Evolutionary conservation across 2,888 invertebrate species (phyloP).

Genomic region (Amblyjoppa fuscipennis): DNA sequence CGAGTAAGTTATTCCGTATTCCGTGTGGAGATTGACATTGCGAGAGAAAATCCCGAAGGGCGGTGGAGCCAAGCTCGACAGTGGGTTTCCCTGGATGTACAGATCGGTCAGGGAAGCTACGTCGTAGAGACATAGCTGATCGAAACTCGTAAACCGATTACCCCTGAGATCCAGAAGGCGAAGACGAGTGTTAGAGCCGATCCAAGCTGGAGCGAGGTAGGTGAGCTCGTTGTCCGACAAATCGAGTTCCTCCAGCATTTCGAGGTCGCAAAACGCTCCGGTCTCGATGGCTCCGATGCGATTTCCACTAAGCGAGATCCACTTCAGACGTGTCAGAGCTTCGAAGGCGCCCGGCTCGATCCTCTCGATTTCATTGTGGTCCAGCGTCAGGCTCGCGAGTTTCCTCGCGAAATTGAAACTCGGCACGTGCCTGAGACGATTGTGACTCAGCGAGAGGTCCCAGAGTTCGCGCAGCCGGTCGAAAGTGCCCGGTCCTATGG

Average conservation of each 20-base stretch:
- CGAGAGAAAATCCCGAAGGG: conserved; percentile 67
- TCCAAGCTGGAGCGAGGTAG: conserved; percentile 72
- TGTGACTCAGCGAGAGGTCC: conserved; percentile 73
- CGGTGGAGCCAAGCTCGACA: conserved; percentile 61
- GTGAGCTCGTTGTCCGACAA: conserved; percentile 72
- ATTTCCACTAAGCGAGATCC: conserved; percentile 74
- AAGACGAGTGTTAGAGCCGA: conserved; percentile 64
- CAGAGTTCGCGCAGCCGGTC: conserved; percentile 65
- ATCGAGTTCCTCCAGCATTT: conserved; percentile 67
- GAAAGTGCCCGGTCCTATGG: conserved; percentile 70
- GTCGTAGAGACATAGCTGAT: conserved; percentile 60
- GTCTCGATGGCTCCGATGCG: conserved; percentile 70
- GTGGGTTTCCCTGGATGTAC: conserved; percentile 75
- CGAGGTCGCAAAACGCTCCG: conserved; percentile 67
- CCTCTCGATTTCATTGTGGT: conserved; percentile 72
- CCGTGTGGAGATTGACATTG: conserved; percentile 71
- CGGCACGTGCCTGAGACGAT: conserved; percentile 71
- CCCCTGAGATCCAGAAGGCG: conserved; percentile 73
- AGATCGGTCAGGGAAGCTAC: conserved; percentile 72
- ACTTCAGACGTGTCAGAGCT: conserved; percentile 70
- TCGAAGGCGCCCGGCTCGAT: conserved; percentile 69
- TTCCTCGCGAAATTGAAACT: conserved; percentile 62
- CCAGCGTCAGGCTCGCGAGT: conserved; percentile 73
- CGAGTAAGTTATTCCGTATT: conserved; percentile 65
- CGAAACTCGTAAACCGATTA: conserved; percentile 61